Base-by-base conservation (phyloP, 1,140 invertebrate species). In the Zaprionus inermis region DNA sequence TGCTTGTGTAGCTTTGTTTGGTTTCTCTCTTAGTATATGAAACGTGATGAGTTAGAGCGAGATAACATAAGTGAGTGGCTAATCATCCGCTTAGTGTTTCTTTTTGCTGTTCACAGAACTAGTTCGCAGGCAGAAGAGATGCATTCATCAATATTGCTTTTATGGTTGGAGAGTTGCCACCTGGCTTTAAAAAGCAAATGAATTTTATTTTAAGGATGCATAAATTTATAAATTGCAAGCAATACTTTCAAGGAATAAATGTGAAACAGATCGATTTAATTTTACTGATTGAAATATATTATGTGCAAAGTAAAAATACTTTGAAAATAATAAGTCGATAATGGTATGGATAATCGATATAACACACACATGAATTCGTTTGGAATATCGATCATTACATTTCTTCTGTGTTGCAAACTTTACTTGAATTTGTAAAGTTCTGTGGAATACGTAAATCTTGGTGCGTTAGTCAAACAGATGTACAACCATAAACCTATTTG, bases 71-170 rank as follows among this genome's bases (percentile, higher is more conserved):
- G 3, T 49, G 44, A 63, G 20, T 32, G 41, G 38, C 59, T 68
- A 68, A 74, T 74, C 72, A 70, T 67, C 71, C 65, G 71, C 57
- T 61, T 73, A 56, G 49, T 56, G 49, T 60, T 73, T 73, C 54
- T 28, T 54, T 60, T 68, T 70, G 36, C 34, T 36, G 72, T 63
- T 74, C 72, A 74, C 30, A 70, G 66, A 74, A 74, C 72, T 70
- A 36, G 72, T 70, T 74, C 72, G 57, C 12, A 56, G 16, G 57
- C 16, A 20, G 52, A 61, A 20, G 61, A 74, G 57, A 69, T 74
- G 72, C 72, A 74, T 70, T 74, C 52, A 61, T 56, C 72, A 69
- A 69, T 74, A 56, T 51, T 74, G 58, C 32, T 52, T 34, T 55
- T 32, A 52, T 20, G 44, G 9, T 12, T 34, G 5, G 14, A 56